phyloP scores from a whole-genome alignment of 1,140 invertebrate species.

The Nylanderia fulva region DNA sequence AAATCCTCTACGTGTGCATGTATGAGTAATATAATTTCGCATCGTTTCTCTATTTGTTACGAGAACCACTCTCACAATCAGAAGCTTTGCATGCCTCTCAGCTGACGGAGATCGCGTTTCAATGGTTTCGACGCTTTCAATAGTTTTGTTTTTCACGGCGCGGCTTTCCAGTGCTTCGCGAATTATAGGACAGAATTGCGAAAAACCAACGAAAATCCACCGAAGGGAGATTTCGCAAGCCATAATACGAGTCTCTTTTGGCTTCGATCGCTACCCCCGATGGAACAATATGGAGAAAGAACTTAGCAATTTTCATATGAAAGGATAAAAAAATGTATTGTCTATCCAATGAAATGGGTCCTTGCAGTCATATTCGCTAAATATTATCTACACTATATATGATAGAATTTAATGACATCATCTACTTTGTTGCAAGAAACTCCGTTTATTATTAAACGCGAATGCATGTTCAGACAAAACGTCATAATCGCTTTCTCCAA shows the following conservation, averaged over 20 bases:
- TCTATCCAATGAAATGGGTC: not conserved
- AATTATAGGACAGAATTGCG: slow-evolving; percentile 39
- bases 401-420: too few species aligned
- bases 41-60: slow-evolving; percentile 35
- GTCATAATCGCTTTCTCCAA: slow-evolving; percentile 31
- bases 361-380: not conserved
- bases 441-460: not conserved
- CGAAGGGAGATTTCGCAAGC: slow-evolving; percentile 7
- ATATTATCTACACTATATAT: too few species aligned
- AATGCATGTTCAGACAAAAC: too few species aligned
- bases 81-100: slow-evolving; percentile 61
- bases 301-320: not conserved
- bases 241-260: slow-evolving; percentile 14
- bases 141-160: slow-evolving; percentile 67
- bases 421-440: not conserved
- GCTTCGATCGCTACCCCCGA: slow-evolving; percentile 4
- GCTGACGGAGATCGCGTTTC: slow-evolving; percentile 70
- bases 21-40: slow-evolving; percentile 54
- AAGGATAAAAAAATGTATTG: slow-evolving; percentile 10
- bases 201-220: slow-evolving; percentile 12
- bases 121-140: slow-evolving; percentile 70
- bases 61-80: slow-evolving; percentile 65
- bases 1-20: slow-evolving; percentile 26
- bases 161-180: slow-evolving; percentile 42
- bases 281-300: not conserved